Evolutionary conservation across 2,888 invertebrate genomes (phyloP), one percentile per base, ranked within the genome.

Genomic region (Eupithecia insigniata): DNA sequence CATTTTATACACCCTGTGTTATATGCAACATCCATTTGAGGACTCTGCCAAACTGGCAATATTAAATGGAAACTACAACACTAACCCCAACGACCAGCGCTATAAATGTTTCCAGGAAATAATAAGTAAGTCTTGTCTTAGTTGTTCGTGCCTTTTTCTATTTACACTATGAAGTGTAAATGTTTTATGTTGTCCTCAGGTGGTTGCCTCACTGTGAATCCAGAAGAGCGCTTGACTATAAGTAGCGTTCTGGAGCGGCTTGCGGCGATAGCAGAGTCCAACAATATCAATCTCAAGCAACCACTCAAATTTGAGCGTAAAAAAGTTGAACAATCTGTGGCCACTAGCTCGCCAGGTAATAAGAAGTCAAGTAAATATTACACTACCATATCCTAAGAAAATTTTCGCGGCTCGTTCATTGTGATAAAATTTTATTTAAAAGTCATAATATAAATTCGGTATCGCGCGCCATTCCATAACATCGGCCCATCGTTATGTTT

Each of bases 21-120:
- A 97, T 87, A 97, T 98, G 93, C 97, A 96, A 82, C 99, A 99
- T 94, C 99, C 99, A 0, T 99, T 98, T 90, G 99, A 99, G 87
- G 99, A 99, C 92, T 96, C 97, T 66, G 96, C 99, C 70, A 99
- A 99, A 89, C 93, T 99, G 81, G 96, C 99, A 65, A 99, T 99
- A 81, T 95, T 99, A 72, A 99, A 99, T 94, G 99, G 98, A 79
- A 99, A 99, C 88, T 99, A 97, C 90, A 96, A 96, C 76, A 95
- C 98, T 73, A 98, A 97, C 76, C 96, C 97, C 32, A 95, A 96
- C 68, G 98, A 99, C 90, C 96, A 96, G 69, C 96, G 96, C 82
- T 97, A 96, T 85, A 95, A 96, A 79, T 97, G 98, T 87, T 98
- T 99, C 87, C 97, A 99, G 89, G 97, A 98, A 82, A 96, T 98